Base-by-base conservation (phyloP, 1,140 invertebrate species). In the Trachymyrmex septentrionalis region DNA sequence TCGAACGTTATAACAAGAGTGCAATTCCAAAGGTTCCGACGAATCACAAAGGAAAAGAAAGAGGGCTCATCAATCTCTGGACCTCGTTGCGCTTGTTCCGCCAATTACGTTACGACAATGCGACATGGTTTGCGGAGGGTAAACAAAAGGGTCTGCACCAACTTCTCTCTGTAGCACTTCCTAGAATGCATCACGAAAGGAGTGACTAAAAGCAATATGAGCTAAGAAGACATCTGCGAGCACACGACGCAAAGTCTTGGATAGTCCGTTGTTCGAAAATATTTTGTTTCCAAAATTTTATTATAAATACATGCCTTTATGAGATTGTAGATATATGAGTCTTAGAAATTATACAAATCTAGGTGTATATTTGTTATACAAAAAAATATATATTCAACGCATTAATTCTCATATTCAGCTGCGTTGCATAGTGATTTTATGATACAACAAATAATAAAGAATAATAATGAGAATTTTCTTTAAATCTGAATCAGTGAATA, bases 21-120 rank as follows among this genome's bases (percentile, higher is more conserved):
- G 64, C 66, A 66, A 48, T 67, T 50, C 34, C n/a, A 38, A 88
- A 88, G 75, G n/a, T 69, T 73, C 53, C 34, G 63, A 90, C 61
- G 84, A 86, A 57, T 75, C 66, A 76, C 57, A 73, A 88, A 59
- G 55, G 61, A 86, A 87, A 91, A 16, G 87, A 91, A 91, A 91
- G 89, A 87, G 86, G 90, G 90, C 88, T 93, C 91, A 88, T 92
- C 92, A 93, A 94, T 93, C 92, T 85, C 90, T 94, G 92, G 92
- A 86, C 92, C 93, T 94, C 93, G 91, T 94, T 94, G 91, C 92
- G 93, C 92, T 95, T 93, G 87, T 95, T 95, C 90, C 86, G 93
- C 92, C 93, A 94, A 95, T 94, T 94, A 92, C 86, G 82, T 75
- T 76, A 87, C 72, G 76, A 84, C 89, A 86, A 86, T 85, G 67